Evolutionary conservation across 1,140 invertebrate species (phyloP).

Genomic region (Zaprionus tsacasi): DNA sequence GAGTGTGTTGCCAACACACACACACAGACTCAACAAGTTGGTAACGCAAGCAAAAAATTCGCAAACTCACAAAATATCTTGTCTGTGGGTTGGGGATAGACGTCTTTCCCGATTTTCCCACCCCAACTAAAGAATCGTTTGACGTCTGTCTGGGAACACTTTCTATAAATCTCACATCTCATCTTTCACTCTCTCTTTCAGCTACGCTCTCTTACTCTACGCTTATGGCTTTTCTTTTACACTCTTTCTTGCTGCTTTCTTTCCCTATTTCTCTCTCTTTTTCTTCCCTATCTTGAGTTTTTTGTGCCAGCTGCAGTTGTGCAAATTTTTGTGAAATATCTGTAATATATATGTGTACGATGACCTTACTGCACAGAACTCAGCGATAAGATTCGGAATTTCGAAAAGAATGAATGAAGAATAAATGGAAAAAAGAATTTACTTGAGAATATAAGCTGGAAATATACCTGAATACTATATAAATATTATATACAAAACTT

Average conservation of each 20-base stretch:
- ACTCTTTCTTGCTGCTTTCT: not conserved
- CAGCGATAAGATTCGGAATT: not conserved
- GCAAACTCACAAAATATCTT: not conserved
- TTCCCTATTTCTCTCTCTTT: not conserved
- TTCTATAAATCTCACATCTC: not conserved
- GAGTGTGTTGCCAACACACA: not conserved
- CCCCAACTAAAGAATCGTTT: not conserved
- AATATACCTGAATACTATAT: too few species aligned
- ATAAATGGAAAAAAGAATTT: too few species aligned
- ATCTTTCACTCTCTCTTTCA: not conserved
- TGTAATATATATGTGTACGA: not conserved
- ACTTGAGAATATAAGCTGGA: too few species aligned
- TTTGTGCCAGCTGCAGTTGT: slow-evolving; percentile 18
- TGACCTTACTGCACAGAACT: not conserved
- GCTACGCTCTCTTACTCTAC: not conserved
- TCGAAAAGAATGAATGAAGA: not conserved
- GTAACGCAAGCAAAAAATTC: not conserved
- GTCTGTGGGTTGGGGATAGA: not conserved
- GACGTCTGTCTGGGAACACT: not conserved
- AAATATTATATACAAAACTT: not conserved
- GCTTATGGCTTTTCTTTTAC: not conserved
- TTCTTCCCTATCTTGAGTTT: not conserved
- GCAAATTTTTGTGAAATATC: slow-evolving; percentile 1
- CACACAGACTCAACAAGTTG: not conserved
- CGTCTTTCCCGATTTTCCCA: not conserved